Evolutionary conservation across 2,113 vertebrate genomes (phyloP).

Genomic region (Nettapus auritus): DNA sequence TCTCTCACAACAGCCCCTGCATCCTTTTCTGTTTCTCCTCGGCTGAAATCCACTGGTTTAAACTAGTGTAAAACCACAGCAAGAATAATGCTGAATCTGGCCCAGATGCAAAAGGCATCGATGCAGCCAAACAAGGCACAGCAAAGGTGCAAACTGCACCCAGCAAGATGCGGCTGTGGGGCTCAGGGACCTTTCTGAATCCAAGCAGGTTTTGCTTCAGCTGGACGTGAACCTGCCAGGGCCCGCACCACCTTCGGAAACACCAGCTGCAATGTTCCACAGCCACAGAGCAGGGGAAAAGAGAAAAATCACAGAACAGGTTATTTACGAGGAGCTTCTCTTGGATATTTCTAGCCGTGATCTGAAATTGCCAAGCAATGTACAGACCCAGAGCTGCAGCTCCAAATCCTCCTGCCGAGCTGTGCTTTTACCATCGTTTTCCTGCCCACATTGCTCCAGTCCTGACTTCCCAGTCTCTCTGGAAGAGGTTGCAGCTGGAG

Average conservation of each 20-base stretch:
- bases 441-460: not conserved
- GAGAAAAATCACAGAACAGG: not conserved
- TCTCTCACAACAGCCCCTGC: not conserved
- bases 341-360: constrained; percentile 17
- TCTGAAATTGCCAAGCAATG: not conserved
- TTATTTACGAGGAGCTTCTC: constrained; percentile 27
- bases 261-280: not conserved
- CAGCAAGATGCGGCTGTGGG: not conserved
- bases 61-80: not conserved
- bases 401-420: not conserved
- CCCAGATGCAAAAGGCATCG: not conserved
- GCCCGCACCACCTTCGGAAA: not conserved
- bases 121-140: not conserved
- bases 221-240: not conserved
- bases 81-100: not conserved
- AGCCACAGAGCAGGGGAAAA: not conserved
- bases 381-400: not conserved
- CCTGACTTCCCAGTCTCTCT: not conserved
- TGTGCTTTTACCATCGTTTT: not conserved
- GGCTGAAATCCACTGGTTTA: not conserved
- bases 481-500: not conserved
- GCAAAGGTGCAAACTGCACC: constrained; percentile 4
- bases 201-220: not conserved
- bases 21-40: not conserved
- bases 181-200: not conserved